Conservation (phyloP, 2,888 invertebrate species). For the Dermolepida albohirtum region DNA sequence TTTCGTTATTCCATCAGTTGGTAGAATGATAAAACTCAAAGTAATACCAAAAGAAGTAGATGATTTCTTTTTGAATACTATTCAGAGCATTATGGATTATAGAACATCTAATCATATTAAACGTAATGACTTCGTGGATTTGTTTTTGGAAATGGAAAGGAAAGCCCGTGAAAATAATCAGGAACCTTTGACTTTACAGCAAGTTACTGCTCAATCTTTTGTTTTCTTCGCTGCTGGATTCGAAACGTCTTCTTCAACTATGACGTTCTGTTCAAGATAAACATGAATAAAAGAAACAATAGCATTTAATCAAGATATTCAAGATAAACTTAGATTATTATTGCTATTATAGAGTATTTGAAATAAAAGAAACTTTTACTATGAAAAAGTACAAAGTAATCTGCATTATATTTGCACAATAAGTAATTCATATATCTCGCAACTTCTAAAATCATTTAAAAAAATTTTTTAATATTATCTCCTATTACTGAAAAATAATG, state of each 20-base stretch:
- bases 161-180: conserved; percentile 12
- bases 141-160: conserved; percentile 9
- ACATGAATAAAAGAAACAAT: too few species aligned
- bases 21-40: not conserved
- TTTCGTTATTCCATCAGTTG: not conserved
- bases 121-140: conserved; percentile 15
- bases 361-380: conserved; percentile 25
- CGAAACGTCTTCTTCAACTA: conserved; percentile 30
- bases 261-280: conserved; percentile 26
- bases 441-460: too few species aligned
- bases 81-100: not conserved
- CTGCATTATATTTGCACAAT: too few species aligned
- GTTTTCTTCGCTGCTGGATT: conserved; percentile 36
- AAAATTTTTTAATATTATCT: too few species aligned
- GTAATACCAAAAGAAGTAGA: not conserved
- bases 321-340: conserved; percentile 33
- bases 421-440: too few species aligned
- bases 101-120: conserved; percentile 1
- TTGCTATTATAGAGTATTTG: too few species aligned
- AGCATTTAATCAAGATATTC: conserved; percentile 36
- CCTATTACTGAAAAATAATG: too few species aligned
- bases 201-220: conserved; percentile 28
- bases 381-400: conserved; percentile 12
- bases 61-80: not conserved
- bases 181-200: conserved; percentile 42